Conservation (phyloP, 2,113 vertebrate species). For the Mesitornis unicolor region DNA sequence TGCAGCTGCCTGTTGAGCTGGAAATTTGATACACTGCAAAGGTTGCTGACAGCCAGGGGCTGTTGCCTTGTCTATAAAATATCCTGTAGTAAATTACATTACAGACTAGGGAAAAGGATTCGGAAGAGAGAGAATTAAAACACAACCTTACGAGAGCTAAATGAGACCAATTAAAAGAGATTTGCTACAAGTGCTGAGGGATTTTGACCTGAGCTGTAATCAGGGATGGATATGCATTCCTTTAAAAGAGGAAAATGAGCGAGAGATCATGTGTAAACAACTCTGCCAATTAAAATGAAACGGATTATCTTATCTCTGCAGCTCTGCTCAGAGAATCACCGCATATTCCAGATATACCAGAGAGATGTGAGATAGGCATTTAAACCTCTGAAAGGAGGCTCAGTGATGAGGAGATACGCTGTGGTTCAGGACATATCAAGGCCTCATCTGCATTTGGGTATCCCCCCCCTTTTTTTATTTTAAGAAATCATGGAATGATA, state of each 20-base stretch:
- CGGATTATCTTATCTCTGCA: constrained; percentile 41
- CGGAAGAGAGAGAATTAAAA: constrained; percentile 12
- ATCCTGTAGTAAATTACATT: constrained; percentile 47
- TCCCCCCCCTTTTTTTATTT: accelerated
- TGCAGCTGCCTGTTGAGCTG: constrained; percentile 39
- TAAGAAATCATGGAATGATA: not conserved
- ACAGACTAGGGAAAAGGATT: constrained; percentile 35
- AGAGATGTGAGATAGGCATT: not conserved
- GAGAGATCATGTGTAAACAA: constrained; percentile 50
- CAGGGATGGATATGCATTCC: constrained; percentile 25
- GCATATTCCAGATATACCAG: not conserved
- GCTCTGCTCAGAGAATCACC: not conserved
- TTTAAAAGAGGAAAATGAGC: constrained; percentile 41
- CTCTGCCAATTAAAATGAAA: constrained; percentile 61
- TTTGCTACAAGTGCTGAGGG: constrained; percentile 59
- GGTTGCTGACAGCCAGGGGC: constrained; percentile 27
- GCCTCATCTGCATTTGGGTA: not conserved
- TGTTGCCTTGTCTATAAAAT: constrained; percentile 23
- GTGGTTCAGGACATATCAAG: not conserved
- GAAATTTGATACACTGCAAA: constrained; percentile 15
- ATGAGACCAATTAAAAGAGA: constrained; percentile 67
- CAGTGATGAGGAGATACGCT: not conserved
- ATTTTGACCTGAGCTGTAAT: constrained; percentile 62
- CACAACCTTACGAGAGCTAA: constrained; percentile 47
- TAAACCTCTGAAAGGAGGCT: not conserved